These are phyloP conservation scores for Halichoerus grypus DNA, from an alignment of 2,113 vertebrate genomes.

Conservation along the genomic window DNA sequence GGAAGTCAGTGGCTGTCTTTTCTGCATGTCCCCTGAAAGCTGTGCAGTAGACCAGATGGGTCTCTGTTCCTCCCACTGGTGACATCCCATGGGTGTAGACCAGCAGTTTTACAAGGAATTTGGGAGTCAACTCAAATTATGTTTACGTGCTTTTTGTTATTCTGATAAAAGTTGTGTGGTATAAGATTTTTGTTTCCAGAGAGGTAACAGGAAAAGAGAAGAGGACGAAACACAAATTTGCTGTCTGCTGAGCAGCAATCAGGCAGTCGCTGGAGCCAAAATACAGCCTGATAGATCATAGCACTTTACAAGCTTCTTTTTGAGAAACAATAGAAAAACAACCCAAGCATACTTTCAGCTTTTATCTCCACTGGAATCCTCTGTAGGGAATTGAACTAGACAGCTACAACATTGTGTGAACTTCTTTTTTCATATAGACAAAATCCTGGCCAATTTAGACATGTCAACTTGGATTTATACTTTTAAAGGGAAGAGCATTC, in stretches of 20 bases:
- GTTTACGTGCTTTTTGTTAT: not conserved
- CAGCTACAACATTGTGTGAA: not conserved
- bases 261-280: not conserved
- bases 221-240: not conserved
- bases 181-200: not conserved
- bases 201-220: not conserved
- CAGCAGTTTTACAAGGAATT: not conserved
- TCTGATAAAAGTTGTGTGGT: not conserved
- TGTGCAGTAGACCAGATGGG: no score
- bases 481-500: not conserved
- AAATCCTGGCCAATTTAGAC: slow-evolving; percentile 34
- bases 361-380: not conserved
- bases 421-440: not conserved
- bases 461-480: not conserved
- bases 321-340: slow-evolving; percentile 3
- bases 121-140: not conserved
- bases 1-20: no score
- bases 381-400: slow-evolving; percentile 18
- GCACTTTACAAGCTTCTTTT: not conserved
- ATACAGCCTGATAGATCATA: not conserved
- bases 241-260: not conserved
- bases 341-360: not conserved
- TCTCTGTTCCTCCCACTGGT: not conserved
- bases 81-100: not conserved
- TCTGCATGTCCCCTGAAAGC: no score